Base-by-base conservation (phyloP, 2,888 invertebrate genomes). In the Opisthograptis luteolata region DNA sequence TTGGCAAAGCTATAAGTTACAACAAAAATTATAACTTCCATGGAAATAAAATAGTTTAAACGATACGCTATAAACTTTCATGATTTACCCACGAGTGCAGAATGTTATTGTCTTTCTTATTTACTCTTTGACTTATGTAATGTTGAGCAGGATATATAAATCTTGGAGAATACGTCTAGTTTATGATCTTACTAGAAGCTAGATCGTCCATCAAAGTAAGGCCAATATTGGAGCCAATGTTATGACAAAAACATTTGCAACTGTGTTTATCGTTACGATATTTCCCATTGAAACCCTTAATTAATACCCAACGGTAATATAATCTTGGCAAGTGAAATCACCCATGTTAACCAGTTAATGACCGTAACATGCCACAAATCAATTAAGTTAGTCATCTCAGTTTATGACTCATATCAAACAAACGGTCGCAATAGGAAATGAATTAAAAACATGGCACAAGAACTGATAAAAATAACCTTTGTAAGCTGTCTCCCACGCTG, bases 371-470 rank as follows among this genome's bases (percentile, higher is more conserved):
- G 83, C 81, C 62, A 73, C 76, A 79, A 85, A 85, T 84, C 82
- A 84, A 81, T 82, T 79, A 81, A 79, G 76, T 85, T 84, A 86
- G 84, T 87, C 85, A 85, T 82, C 79, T 76, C 62, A 60, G 68
- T 68, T 56, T 65, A 75, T 86, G 87, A 87, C 80, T 86, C 84
- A 87, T 61, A 58, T 62, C 66, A 71, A 73, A 80, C 80, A 77
- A 78, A 73, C 69, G 67, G 63, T 68, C 60, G 56, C 66, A 70
- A 67, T 68, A 60, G 58, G 60, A 68, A 65, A 58, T 50, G 57
- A 58, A 52, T 46, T 53, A 24, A 50, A 53, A 53, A 59, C 53
- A 55, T 34, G 32, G 35, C 40, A 49, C 27, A 20, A 22, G 30
- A 17, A 47, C 25, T 45, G 49, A 52, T 52, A 57, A 44, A 39